Evolutionary conservation across 2,888 invertebrate genomes (phyloP).

Genomic region (Xylophagus ater): DNA sequence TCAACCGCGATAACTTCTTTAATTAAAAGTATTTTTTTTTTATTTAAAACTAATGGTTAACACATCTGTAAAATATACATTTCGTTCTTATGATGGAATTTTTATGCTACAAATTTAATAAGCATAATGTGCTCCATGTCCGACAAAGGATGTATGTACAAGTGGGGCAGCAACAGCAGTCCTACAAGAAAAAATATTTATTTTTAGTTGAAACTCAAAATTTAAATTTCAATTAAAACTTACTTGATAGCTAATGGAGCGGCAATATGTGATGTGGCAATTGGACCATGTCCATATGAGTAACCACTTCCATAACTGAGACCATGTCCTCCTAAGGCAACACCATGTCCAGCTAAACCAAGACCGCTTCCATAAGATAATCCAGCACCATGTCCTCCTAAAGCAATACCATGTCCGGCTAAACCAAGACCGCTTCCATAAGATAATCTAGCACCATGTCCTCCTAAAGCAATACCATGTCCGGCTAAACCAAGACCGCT

Average conservation of each 20-base stretch:
- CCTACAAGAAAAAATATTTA: constrained; percentile 19
- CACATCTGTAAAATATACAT: constrained; percentile 9
- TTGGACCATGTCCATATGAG: constrained; percentile 21
- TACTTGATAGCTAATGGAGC: constrained; percentile 27
- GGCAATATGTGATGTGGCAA: constrained; percentile 12
- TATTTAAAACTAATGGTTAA: constrained; percentile 2
- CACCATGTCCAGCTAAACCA: constrained; percentile 9
- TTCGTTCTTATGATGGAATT: too few species aligned
- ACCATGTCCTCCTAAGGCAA: constrained; percentile 20
- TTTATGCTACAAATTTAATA: too few species aligned
- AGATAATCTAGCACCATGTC: too few species aligned
- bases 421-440: constrained; percentile 24
- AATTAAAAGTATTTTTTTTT: too few species aligned
- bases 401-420: constrained; percentile 13
- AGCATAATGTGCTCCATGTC: constrained; percentile 38
- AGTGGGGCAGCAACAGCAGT: constrained; percentile 35
- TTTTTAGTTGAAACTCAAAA: not conserved
- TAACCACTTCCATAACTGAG: constrained; percentile 12
- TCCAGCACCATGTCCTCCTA: too few species aligned
- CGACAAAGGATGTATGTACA: constrained; percentile 37
- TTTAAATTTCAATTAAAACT: constrained; percentile 16
- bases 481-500: constrained; percentile 23
- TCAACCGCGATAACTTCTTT: constrained; percentile 16
- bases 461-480: constrained; percentile 16
- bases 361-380: constrained; percentile 24